Evolutionary conservation across 1,140 invertebrate genomes (phyloP).

Genomic region (Euura saliciscinereae): DNA sequence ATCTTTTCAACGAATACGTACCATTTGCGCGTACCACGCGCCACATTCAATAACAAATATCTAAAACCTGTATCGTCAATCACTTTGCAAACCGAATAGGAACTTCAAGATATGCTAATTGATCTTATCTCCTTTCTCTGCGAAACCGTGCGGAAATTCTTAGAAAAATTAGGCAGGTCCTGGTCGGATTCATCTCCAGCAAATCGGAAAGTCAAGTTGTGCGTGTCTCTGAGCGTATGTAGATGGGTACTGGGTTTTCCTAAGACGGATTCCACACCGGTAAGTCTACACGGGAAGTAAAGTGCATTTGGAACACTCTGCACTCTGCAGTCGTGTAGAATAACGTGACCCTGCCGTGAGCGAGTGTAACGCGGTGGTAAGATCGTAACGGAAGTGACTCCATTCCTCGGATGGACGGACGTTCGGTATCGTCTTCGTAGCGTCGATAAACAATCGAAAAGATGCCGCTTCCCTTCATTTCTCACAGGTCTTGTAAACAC

Average conservation of each 20-base stretch:
- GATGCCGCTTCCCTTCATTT: not conserved
- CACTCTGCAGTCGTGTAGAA: not conserved
- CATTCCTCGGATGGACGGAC: not conserved
- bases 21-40: not conserved
- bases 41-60: too few relatives aligned
- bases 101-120: too few relatives aligned
- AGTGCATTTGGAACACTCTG: not conserved
- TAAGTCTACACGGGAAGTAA: not conserved
- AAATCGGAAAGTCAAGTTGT: too few relatives aligned
- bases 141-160: too few relatives aligned
- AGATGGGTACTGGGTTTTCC: not conserved
- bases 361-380: not conserved
- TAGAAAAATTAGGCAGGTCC: too few relatives aligned
- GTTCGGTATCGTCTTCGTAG: not conserved
- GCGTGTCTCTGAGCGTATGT: too few relatives aligned
- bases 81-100: too few relatives aligned
- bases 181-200: too few relatives aligned
- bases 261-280: not conserved
- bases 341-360: not conserved
- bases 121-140: too few relatives aligned
- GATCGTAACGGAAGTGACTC: not conserved
- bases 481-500: not conserved
- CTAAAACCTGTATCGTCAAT: too few relatives aligned
- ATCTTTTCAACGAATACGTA: constrained; percentile 4
- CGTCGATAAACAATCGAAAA: constrained; percentile 5